Evolutionary conservation across 2,888 invertebrate genomes (phyloP), one percentile per base, ranked within the genome.

Genomic region (Hyalella azteca): DNA sequence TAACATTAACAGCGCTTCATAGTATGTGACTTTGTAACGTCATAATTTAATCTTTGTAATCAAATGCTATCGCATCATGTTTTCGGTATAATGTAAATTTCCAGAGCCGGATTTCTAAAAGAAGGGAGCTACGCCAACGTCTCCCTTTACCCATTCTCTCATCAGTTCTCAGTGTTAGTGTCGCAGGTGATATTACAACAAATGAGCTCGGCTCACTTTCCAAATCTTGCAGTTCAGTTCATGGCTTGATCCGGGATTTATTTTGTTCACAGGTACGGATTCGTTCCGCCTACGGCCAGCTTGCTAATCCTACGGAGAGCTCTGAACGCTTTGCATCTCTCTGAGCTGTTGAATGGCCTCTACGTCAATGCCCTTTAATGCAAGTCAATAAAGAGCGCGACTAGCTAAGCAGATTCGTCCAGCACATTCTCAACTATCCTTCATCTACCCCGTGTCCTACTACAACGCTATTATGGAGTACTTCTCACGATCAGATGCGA

Each of bases 201-300:
- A n/a, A n/a, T n/a, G n/a, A n/a, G n/a, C n/a, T n/a, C n/a, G n/a
- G n/a, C n/a, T n/a, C n/a, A n/a, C n/a, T n/a, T n/a, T n/a, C n/a
- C n/a, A n/a, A n/a, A n/a, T n/a, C n/a, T n/a, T n/a, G n/a, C n/a
- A n/a, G n/a, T n/a, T n/a, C n/a, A n/a, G n/a, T n/a, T n/a, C n/a
- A n/a, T n/a, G 13, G 13, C 54, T 22, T 54, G 54, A 54, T 49
- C 22, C 22, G 9, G 22, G 7, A 22, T 36, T 2, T 66, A 5
- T 66, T 7, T n/a, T 36, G 11, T 36, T 36, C 36, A 32, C 59
- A 66, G 66, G 66, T 66, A 36, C 36, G 66, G 66, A 1, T 66
- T 36, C n/a, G n/a, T 66, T 19, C 66, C 36, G n/a, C 66, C 66
- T 66, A 66, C 66, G 66, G 66, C 66, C 66, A 66, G 66, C 66